Percentiles rank a stretch among this genome's conserved stretches.
phyloP scores from a whole-genome alignment of 2,888 invertebrate genomes.

The Chalcis sispes region DNA sequence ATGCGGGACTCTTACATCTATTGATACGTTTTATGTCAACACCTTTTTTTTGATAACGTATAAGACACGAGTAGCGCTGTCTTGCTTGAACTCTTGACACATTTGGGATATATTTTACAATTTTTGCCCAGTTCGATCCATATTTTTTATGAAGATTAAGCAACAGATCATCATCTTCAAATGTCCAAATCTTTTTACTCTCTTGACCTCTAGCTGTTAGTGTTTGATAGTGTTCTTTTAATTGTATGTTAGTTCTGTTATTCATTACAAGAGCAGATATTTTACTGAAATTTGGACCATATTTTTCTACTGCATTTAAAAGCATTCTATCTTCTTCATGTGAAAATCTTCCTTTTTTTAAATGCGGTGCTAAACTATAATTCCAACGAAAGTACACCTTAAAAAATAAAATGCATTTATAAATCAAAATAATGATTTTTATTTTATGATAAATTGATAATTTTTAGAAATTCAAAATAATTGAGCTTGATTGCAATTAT shows the following conservation, averaged over 20 bases:
- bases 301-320: conserved; percentile 80
- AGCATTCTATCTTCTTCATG: conserved; percentile 83
- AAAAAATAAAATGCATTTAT: conserved; percentile 18
- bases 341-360: conserved; percentile 81
- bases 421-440: no score
- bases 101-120: conserved; percentile 78
- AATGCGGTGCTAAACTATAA: conserved; percentile 75
- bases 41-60: conserved; percentile 44
- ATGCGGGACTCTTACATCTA: not conserved
- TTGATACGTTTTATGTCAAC: conserved; percentile 19
- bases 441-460: no score
- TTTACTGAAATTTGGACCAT: conserved; percentile 80
- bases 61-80: conserved; percentile 76
- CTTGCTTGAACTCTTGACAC: conserved; percentile 80
- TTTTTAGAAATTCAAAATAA: no score
- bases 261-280: conserved; percentile 80
- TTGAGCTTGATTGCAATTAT: no score
- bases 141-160: conserved; percentile 77
- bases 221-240: conserved; percentile 80
- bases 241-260: conserved; percentile 80
- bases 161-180: conserved; percentile 80
- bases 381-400: conserved; percentile 78
- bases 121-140: conserved; percentile 77
- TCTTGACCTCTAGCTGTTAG: conserved; percentile 73
- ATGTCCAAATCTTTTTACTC: conserved; percentile 78